Evolutionary conservation across 2,888 invertebrate genomes (phyloP), one percentile per base, ranked within the genome.

Genomic region (Ormyrus labotus): DNA sequence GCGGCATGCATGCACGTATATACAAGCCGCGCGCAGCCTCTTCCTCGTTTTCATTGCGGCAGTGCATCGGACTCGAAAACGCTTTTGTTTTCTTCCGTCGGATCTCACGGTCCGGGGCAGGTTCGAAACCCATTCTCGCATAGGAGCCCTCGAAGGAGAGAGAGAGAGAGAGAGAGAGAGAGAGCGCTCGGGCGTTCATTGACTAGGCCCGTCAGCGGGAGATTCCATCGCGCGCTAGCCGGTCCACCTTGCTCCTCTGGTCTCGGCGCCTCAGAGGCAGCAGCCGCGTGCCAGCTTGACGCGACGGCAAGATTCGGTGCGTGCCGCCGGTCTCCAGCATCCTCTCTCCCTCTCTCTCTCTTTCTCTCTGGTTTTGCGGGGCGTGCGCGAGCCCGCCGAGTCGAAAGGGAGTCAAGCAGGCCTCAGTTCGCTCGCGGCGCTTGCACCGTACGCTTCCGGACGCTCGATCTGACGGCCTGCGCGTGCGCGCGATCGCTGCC

Each of bases 361-460:
- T 55, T 58, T 45, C 69, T 13, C 55, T 53, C 5, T 45, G 13
- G 63, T 48, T 63, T 63, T 45, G 53, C 50, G 63, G 58, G 50
- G 50, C 34, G 77, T 60, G 53, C 53, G 68, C 71, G 34, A 58
- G 3, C 48, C n/a, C 34, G 7, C 53, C 2, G 4, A 50, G 67
- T 34, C 34, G 45, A 55, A 47, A 53, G 63, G 19, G 19, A 19
- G 19, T 19, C 19, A 19, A n/a, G 65, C 51, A 48, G 78, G 82
- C 74, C 83, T 89, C 86, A 90, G 90, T 90, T 88, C 82, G 89
- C 88, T 89, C 86, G 88, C 89, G 88, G 89, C 90, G 87, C 87
- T 89, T 87, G 84, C 84, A 85, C 86, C 87, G 87, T 83, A 81
- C 79, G 83, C 80, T 80, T 55, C 75, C 70, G 57, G 9, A 45